Base-by-base conservation (phyloP, 2,797 vertebrate genomes). In the Manis pentadactyla region DNA sequence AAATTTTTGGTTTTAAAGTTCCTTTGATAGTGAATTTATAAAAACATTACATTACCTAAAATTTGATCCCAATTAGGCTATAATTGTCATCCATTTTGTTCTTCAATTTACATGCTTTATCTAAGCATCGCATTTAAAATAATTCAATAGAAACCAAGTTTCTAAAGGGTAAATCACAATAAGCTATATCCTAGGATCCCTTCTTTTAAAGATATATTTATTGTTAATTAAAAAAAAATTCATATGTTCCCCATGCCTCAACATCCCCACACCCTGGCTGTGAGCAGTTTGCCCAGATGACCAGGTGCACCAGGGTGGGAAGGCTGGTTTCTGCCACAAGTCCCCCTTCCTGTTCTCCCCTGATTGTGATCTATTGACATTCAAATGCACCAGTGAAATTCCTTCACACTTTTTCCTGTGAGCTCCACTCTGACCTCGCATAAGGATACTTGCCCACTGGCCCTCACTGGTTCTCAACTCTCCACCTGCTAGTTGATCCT, bases 1-100 rank as follows among this genome's bases (percentile, higher is more conserved):
- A 92, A 93, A 97, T 39, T 82, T 46, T 86, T 97, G 25, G 14
- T 73, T 91, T 97, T 83, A 95, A 93, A 92, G 17, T 84, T 23
- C 59, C 4, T 61, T 90, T 90, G 42, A 78, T 59, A 23, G 1
- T 39, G 17, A 79, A 78, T 84, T 90, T 86, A 57, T 49, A 19
- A 87, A 87, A 66, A 2, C 25, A 25, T 69, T 74, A 1, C 8
- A 46, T 86, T 3, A 12, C 27, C 46, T 46, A 46, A 11, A 11
- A 46, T 46, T 46, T 46, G 46, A 46, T 46, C 46, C 75, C 46
- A 53, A 9, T 69, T 51, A 64, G 5, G 10, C 12, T 66, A 18
- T 57, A 64, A 46, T 53, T 61, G 15, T 64, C 51, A 37, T 0
- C 15, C 39, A 0, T 49, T 85, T 81, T 37, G 7, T 27, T 51